Evolutionary conservation across 2,113 vertebrate species (phyloP).

Genomic region (Irena cyanogastra): DNA sequence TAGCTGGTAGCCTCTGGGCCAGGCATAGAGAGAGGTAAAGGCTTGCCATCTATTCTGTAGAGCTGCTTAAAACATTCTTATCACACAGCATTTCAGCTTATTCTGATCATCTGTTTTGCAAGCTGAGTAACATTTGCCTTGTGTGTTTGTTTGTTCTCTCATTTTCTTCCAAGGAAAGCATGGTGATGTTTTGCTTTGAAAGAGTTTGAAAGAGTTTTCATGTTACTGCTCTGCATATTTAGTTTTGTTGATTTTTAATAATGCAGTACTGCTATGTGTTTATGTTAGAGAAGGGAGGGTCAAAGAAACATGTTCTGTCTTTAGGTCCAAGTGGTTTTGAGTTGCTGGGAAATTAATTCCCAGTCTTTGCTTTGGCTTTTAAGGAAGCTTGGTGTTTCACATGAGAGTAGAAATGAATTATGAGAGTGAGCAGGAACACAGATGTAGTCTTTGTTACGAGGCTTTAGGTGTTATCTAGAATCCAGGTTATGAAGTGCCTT

Average conservation of each 20-base stretch:
- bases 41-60: background rate
- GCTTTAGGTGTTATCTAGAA: background rate
- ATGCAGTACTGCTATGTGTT: background rate
- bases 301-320: background rate
- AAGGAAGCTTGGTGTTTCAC: background rate
- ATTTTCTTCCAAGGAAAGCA: background rate
- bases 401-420: background rate
- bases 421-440: background rate
- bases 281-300: background rate
- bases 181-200: background rate
- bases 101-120: background rate
- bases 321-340: background rate
- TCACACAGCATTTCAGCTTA: background rate
- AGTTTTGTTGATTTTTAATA: background rate
- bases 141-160: background rate
- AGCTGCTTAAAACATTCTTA: background rate
- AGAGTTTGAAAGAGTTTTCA: background rate
- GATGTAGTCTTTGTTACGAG: background rate
- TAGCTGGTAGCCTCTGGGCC: background rate
- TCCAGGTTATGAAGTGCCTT: background rate
- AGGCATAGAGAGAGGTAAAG: background rate
- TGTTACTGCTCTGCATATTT: background rate
- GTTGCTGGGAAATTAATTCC: background rate
- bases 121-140: background rate
- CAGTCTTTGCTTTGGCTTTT: background rate